These are phyloP conservation scores for Sesia apiformis DNA, from an alignment of 2,888 invertebrate genomes.

Conservation along the genomic window DNA sequence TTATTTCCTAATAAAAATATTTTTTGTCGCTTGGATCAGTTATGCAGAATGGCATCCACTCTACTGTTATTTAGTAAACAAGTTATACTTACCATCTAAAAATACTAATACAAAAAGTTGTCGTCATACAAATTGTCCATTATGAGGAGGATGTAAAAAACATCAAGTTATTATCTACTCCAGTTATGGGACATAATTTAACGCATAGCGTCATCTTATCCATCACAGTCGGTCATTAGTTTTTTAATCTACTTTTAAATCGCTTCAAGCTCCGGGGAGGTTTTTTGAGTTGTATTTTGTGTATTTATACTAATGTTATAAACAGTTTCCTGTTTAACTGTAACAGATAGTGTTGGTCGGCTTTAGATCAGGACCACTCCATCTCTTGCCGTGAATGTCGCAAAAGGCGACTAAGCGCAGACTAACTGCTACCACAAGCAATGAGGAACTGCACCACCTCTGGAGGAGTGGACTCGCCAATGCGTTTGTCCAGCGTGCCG, in stretches of 20 bases:
- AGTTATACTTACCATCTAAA: background rate
- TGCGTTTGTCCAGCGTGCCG: too few relatives aligned
- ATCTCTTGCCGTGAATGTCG: too few relatives aligned
- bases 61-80: background rate
- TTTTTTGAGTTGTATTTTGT: background rate
- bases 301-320: too few relatives aligned
- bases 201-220: conserved; percentile 22
- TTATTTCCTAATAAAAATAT: too few relatives aligned
- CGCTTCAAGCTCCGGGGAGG: conserved; percentile 9
- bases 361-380: too few relatives aligned
- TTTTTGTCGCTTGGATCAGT: too few relatives aligned
- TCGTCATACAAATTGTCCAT: conserved; percentile 21
- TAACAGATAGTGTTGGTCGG: too few relatives aligned
- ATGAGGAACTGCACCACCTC: too few relatives aligned
- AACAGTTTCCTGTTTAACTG: background rate
- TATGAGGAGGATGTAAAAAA: conserved; percentile 22
- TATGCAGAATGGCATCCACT: too few relatives aligned
- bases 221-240: conserved; percentile 25
- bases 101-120: background rate
- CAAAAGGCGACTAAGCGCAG: too few relatives aligned
- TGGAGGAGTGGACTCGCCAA: too few relatives aligned
- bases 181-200: conserved; percentile 35
- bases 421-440: too few relatives aligned
- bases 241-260: conserved; percentile 41
- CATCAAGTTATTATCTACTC: conserved; percentile 22